Base-by-base conservation (phyloP, 2,888 invertebrate species). In the Ganaspis brasiliensis region DNA sequence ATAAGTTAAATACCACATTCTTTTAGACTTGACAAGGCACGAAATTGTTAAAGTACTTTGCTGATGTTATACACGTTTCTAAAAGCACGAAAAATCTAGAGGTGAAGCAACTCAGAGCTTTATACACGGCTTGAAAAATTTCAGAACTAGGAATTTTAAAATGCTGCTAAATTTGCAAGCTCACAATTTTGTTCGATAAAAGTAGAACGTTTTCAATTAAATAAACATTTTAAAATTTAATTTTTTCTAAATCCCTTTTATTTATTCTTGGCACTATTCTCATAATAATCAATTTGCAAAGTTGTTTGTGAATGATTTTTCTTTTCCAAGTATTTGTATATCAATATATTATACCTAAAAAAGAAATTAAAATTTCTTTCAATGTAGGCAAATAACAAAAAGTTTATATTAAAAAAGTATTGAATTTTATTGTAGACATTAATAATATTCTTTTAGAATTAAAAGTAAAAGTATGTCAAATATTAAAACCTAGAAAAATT, bases 11-110 rank as follows among this genome's bases (percentile, higher is more conserved):
- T 57, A n/a, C 26, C 57, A 26, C 26, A 57, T 63, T 21, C 63
- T 24, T 63, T 63, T 63, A 63, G 63, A 40, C 21, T 63, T 63
- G 63, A 63, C 63, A 63, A 63, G 63, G 14, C 40, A 63, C 24
- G 14, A 63, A 63, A 63, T 63, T 40, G 63, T 63, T 63, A 19
- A 21, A 63, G 63, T 21, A 63, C 21, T 8, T 40, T 63, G 6
- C 63, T 63, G 21, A 40, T 63, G 40, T 63, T 26, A 26, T 26
- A 26, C 57, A 24, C n/a, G 8, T 24, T 67, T 67, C 63, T 24
- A 24, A 2, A 21, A 45, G 40, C 40, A 67, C 14, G 63, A 67
- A 67, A 67, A 67, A 40, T 67, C 21, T 45, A 45, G 19, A 6
- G 14, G 21, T 12, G 24, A 14, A 40, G 59, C 8, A 37, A 21